Evolutionary conservation across 2,113 vertebrate genomes (phyloP).

Genomic region (Tachuris rubrigastra): DNA sequence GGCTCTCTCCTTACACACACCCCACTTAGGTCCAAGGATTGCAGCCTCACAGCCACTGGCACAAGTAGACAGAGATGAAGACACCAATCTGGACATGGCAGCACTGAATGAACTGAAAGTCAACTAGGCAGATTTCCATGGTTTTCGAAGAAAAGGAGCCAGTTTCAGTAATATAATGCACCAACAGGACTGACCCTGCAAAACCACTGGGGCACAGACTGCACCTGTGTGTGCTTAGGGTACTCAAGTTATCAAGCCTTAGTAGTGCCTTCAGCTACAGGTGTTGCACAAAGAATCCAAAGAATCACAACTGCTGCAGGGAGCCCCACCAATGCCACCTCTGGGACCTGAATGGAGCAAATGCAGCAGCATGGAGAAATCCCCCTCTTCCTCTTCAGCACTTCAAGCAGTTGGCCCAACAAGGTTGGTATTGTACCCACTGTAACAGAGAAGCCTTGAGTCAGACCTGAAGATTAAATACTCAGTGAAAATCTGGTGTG

Average conservation of each 20-base stretch:
- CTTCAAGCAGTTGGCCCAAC: background rate
- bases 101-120: background rate
- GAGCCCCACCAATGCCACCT: background rate
- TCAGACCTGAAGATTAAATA: background rate
- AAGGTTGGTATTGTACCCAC: background rate
- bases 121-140: background rate
- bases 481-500: background rate
- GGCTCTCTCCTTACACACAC: background rate
- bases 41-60: no score
- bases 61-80: no score
- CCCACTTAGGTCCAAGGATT: background rate
- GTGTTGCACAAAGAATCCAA: rapidly evolving
- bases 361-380: rapidly evolving
- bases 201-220: background rate
- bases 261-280: background rate
- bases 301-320: background rate
- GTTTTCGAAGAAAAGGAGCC: background rate
- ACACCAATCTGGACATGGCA: no score
- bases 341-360: background rate
- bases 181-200: background rate
- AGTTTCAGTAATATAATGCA: background rate
- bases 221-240: no score
- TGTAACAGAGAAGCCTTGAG: background rate
- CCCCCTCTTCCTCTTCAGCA: background rate
- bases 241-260: background rate